Base-by-base conservation (phyloP, 2,888 invertebrate genomes). In the Eupithecia subfuscata region DNA sequence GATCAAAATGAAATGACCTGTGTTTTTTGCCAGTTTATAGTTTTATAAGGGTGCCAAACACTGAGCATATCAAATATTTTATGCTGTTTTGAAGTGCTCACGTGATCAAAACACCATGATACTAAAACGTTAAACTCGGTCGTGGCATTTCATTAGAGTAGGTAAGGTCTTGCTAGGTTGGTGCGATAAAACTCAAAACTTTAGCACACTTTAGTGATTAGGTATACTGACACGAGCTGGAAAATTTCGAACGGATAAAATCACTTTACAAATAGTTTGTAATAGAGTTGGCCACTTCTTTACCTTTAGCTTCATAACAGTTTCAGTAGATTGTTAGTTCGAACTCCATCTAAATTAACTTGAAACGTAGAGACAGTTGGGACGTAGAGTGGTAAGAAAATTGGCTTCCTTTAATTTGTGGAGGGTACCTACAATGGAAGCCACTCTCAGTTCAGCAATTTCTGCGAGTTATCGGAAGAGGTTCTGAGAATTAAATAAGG, bases 361-460 rank as follows among this genome's bases (percentile, higher is more conserved):
- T 84, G 81, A 81, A 84, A 86, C 83, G 84, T 83, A 83, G 82
- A 80, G 81, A 82, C 82, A 82, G 82, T 79, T 79, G 78, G 74
- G 74, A 81, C 80, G 80, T 77, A 81, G 84, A 90, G 84, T 86
- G 85, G 84, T 84, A 84, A 82, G 85, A 86, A 89, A 90, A 91
- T 89, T 85, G 87, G 89, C 86, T 90, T 88, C 87, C 87, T 89
- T 86, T 88, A 87, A 90, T 90, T 87, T 86, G 84, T 85, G 83
- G 84, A 83, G 80, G 81, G 83, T 86, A 88, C n/a, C n/a, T n/a
- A n/a, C 87, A 90, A 88, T 88, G 83, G 86, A 86, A 85, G 18
- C 9, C 75, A 79, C 79, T 79, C 84, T 78, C 83, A 82, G 83
- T 86, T 86, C 85, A 87, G 89, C 87, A 88, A 90, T 90, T 90